Base-by-base conservation (phyloP, 2,888 invertebrate species). In the Conus canariensis region DNA sequence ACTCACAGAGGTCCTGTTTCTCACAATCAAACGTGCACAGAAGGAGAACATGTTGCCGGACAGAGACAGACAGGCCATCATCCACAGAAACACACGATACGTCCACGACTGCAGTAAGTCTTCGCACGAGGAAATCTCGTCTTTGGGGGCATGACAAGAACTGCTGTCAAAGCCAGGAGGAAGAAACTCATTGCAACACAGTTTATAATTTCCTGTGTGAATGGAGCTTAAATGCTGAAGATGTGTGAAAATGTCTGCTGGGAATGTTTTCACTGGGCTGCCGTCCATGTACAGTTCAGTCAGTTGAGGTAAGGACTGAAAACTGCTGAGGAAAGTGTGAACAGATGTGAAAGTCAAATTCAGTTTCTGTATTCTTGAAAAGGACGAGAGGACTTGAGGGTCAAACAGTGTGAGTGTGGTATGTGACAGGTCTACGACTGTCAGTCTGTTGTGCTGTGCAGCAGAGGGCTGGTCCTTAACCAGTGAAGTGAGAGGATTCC, bases 21-120 rank as follows among this genome's bases (percentile, higher is more conserved):
- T 45, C 7, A 30, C 14, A n/a, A 70, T 58, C 16, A 58, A 8
- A 30, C 87, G 87, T 19, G 19, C n/a, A 5, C 70, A 45, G 14
- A 87, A 74, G 25, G 74, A 64, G 58, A 64, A 19, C 10, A 74
- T n/a, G 74, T 87, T 87, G n/a, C 87, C 74, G 9, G 64, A 14
- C 30, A 87, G 25, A 45, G 70, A 58, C 74, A 45, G 45, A 45
- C 45, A 45, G 45, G 45, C 45, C 45, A 45, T 45, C 45, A 45
- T 45, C 45, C 45, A 45, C 45, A 45, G 45, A 45, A 45, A 45
- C 45, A 45, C 45, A 45, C 45, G 45, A 45, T 45, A 45, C 45
- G 45, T 45, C 45, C 45, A 45, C 45, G 45, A 45, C 45, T 45
- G 2, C 45, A 45, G 45, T 4, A 45, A 45, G 45, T 45, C 45